Conservation (phyloP, 2,113 vertebrate genomes). For the Uria aalge region DNA sequence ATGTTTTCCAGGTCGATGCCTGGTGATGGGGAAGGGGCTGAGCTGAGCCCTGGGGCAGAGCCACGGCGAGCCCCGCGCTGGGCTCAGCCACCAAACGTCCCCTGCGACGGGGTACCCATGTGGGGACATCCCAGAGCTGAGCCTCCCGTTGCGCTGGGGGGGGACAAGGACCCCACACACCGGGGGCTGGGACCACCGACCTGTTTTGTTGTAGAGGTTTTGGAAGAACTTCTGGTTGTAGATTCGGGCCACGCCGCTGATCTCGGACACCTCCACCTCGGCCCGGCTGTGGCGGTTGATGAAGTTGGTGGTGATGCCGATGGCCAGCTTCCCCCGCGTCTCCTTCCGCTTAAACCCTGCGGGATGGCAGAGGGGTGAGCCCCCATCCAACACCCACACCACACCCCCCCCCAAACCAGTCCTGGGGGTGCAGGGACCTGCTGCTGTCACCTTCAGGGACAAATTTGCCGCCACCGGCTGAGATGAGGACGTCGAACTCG, state of each 20-base stretch:
- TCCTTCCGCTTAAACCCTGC: constrained; percentile 90
- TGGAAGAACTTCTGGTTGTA: constrained; percentile 98
- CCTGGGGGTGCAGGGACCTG: not conserved
- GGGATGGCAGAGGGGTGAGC: not conserved
- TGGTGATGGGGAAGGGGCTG: constrained; percentile 35
- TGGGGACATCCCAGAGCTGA: not conserved
- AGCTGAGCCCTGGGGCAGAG: not conserved
- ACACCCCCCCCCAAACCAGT: accelerated
- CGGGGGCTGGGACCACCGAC: constrained; percentile 33
- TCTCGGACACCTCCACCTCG: constrained; percentile 88
- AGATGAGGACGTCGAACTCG: constrained; percentile 91
- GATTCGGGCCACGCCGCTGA: constrained; percentile 92
- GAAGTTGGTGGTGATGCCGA: constrained; percentile 94
- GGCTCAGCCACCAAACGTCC: not conserved
- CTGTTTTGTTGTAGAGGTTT: constrained; percentile 85
- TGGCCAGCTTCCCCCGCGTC: constrained; percentile 89
- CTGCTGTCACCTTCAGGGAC: constrained; percentile 85
- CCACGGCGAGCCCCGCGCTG: not conserved
- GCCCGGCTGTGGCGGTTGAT: constrained; percentile 80
- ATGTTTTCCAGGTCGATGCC: constrained; percentile 97
- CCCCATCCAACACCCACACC: accelerated
- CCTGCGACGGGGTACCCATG: accelerated
- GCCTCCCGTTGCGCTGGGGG: not conserved
- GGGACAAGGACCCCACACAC: accelerated
- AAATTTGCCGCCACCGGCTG: constrained; percentile 88